Conservation (phyloP, 2,113 vertebrate species). For the Capreolus pygargus region DNA sequence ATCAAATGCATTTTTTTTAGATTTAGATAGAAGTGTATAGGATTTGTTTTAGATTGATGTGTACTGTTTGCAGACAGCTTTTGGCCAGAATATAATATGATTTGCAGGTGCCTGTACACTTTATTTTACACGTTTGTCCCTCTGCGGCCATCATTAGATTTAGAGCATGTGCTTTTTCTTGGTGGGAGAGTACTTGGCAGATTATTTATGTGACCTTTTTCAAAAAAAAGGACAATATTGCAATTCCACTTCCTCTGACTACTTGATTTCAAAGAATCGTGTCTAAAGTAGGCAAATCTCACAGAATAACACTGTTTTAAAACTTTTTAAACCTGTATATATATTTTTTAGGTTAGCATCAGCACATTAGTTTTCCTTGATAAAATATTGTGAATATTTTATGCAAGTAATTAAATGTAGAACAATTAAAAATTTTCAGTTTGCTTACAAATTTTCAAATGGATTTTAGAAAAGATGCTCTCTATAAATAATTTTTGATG, state of each 20-base stretch:
- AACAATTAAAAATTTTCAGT: background rate
- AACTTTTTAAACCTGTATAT: background rate
- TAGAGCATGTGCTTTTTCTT: background rate
- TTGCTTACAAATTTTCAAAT: constrained; percentile 14
- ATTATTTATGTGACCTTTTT: constrained; percentile 61
- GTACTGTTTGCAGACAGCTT: constrained; percentile 9
- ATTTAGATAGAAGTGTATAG: background rate
- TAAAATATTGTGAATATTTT: constrained; percentile 28
- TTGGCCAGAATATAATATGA: background rate
- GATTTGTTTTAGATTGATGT: background rate
- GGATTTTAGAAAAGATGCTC: background rate
- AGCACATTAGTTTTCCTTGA: background rate
- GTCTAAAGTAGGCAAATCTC: constrained; percentile 28
- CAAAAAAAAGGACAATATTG: constrained; percentile 44
- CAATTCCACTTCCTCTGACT: constrained; percentile 53
- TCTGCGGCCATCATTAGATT: background rate
- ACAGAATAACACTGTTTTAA: constrained; percentile 53
- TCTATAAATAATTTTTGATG: constrained; percentile 33
- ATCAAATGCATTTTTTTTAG: background rate
- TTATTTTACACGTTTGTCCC: background rate
- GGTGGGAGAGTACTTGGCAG: background rate
- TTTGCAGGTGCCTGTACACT: background rate
- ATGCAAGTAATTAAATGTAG: background rate
- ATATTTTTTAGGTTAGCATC: constrained; percentile 2
- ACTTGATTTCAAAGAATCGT: constrained; percentile 52